Percentiles rank a stretch among this genome's conserved stretches.
phyloP scores from a whole-genome alignment of 1,140 invertebrate species.

The Holcopasites calliopsidis region DNA sequence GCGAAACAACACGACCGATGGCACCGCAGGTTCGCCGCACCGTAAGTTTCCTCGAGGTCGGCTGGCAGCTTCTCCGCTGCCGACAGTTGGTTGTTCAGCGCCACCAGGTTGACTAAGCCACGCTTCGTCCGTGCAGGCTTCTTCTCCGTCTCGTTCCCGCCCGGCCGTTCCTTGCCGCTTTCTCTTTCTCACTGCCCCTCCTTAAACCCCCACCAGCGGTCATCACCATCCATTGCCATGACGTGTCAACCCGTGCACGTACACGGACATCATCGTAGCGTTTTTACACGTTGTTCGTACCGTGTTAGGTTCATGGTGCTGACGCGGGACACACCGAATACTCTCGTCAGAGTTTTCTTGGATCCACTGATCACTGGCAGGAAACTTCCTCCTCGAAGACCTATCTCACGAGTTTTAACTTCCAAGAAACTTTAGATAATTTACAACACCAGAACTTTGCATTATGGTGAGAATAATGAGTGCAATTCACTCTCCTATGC shows the following conservation, averaged over 20 bases:
- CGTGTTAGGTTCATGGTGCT: conserved; percentile 4
- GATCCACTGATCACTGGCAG: not conserved
- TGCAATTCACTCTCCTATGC: not conserved
- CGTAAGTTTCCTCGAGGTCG: conserved; percentile 34
- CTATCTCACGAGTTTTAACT: no score
- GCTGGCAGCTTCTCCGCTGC: conserved; percentile 26
- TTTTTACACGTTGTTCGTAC: not conserved
- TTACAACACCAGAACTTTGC: not conserved
- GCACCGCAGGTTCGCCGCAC: conserved; percentile 6
- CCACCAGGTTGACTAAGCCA: conserved; percentile 74
- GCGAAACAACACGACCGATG: conserved; percentile 19
- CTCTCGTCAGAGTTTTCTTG: not conserved
- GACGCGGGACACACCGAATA: not conserved
- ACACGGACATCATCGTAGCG: not conserved
- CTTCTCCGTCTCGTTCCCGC: conserved; percentile 41
- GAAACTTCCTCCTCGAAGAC: not conserved
- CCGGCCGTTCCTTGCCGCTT: conserved; percentile 3
- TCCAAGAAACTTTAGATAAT: not conserved
- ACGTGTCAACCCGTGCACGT: conserved; percentile 41
- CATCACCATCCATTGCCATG: conserved; percentile 36
- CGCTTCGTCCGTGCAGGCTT: conserved; percentile 34
- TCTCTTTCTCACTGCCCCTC: conserved; percentile 42
- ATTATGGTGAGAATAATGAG: not conserved
- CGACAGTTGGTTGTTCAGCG: conserved; percentile 60
- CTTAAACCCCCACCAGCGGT: conserved; percentile 23